Evolutionary conservation across 1,140 invertebrate species (phyloP), one percentile per base, ranked within the genome.

Genomic region (Drosophila hydei): DNA sequence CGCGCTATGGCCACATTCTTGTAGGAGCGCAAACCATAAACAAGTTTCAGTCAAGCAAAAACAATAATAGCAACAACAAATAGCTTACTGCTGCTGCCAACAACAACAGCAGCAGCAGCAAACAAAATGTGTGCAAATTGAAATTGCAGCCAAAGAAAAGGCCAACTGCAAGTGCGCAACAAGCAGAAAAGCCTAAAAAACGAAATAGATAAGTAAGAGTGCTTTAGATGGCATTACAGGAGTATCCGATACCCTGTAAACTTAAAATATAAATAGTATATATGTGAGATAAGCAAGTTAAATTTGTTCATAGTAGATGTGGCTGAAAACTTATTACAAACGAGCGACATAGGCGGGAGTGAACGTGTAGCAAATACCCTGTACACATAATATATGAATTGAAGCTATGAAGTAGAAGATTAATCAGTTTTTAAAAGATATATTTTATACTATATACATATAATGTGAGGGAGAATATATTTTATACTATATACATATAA

Each of bases 1-100:
- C 74, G 50, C 62, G 64, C 54, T 68, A 73, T 76, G 64, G 64
- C 70, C 74, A 76, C 70, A 76, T 73, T 73, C 70, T 76, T 76
- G 59, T 73, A 76, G 71, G 74, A 76, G 71, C 58, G 38, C 71
- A 62, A 69, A 42, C 70, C 71, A 73, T 73, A 76, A 76, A 76
- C 74, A 73, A 76, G 74, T 73, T 76, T 76, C 64, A 63, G 58
- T 33, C 71, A 72, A 72, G 67, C 61, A 65, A 47, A 61, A 73
- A 73, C 54, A 55, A 62, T 30, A 12, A 40, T 2, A 19, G 47
- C 61, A 56, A 60, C 14, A 48, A 60, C 30, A 59, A 60, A 58
- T 23, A 56, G 16, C 58, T 51, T 18, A 58, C 25, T 30, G 55
- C 51, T 36, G 55, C 23, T 38, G 56, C 51, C 55, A 27, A 19